Evolutionary conservation across 2,113 vertebrate species (phyloP).

Genomic region (Pleuronectes platessa): DNA sequence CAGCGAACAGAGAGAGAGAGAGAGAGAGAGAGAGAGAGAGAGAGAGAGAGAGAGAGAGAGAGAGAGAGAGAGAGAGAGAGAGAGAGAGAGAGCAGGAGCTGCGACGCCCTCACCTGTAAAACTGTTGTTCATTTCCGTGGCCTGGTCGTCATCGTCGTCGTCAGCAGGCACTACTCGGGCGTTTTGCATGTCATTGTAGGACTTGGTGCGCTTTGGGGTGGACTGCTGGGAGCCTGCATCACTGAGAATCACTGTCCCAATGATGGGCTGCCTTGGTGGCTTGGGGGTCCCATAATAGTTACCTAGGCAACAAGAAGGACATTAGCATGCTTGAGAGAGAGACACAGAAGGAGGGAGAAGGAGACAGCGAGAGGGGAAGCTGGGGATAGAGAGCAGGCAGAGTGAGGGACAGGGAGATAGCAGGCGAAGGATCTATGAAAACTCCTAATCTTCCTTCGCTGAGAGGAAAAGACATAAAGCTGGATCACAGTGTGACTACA

Average conservation of each 20-base stretch:
- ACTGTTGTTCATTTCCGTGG: constrained; percentile 98
- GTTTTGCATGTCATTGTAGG: constrained; percentile 99
- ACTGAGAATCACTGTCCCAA: constrained; percentile 95
- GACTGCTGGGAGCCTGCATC: constrained; percentile 92
- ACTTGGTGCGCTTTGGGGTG: constrained; percentile 95
- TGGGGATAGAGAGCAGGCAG: constrained; percentile 50
- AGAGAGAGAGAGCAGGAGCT: background rate
- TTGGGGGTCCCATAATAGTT: constrained; percentile 99
- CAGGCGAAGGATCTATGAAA: constrained; percentile 50
- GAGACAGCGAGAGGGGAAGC: constrained; percentile 46
- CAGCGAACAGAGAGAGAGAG: background rate
- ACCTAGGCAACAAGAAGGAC: constrained; percentile 93
- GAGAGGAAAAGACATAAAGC: constrained; percentile 47
- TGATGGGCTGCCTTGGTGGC: constrained; percentile 94
- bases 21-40: background rate
- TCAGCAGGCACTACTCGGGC: constrained; percentile 93
- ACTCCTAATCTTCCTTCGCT: constrained; percentile 42
- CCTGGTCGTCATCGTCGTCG: constrained; percentile 91
- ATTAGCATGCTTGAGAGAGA: constrained; percentile 87
- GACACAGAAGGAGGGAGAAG: constrained; percentile 47
- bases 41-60: constrained; percentile 1
- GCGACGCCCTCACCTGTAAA: constrained; percentile 91
- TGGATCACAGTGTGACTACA: constrained; percentile 24
- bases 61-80: background rate
- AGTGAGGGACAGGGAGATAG: constrained; percentile 30